A percentile compares a stretch with the other conserved stretches of the same genome.
Evolutionary conservation across 2,888 invertebrate species (phyloP).

Genomic region (Parnassius apollo): DNA sequence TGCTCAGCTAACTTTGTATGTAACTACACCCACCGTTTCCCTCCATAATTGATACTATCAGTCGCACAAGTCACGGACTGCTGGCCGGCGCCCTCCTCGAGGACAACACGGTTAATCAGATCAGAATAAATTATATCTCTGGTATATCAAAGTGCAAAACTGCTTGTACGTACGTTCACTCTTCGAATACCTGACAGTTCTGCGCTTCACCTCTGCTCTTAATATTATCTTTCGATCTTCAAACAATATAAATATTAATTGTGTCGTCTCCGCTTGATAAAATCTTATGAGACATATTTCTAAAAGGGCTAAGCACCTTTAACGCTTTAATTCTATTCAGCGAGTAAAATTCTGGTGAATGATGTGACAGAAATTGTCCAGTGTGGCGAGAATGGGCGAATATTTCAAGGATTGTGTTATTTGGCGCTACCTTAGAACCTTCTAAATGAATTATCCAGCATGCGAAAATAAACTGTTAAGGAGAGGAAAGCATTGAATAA

Average conservation of each 20-base stretch:
- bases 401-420: too few relatives aligned
- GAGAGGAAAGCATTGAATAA: too few relatives aligned
- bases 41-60: slow-evolving; percentile 16
- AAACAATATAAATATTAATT: slow-evolving; percentile 11
- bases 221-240: slow-evolving; percentile 20
- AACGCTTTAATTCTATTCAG: too few relatives aligned
- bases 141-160: slow-evolving; percentile 23
- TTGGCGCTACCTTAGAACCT: too few relatives aligned
- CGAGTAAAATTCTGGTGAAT: too few relatives aligned
- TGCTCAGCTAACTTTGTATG: not conserved
- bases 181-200: slow-evolving; percentile 32
- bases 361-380: too few relatives aligned
- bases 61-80: slow-evolving; percentile 29
- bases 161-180: slow-evolving; percentile 31
- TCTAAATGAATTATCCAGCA: too few relatives aligned
- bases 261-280: slow-evolving; percentile 5
- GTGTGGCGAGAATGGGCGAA: too few relatives aligned
- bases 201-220: slow-evolving; percentile 25
- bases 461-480: too few relatives aligned
- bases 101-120: slow-evolving; percentile 37
- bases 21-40: slow-evolving; percentile 5
- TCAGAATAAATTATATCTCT: slow-evolving; percentile 34
- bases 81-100: slow-evolving; percentile 31
- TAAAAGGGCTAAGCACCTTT: not conserved
- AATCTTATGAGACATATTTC: not conserved